Conservation (phyloP, 2,113 vertebrate species). For the Boulengeromyrus knoepffleri region DNA sequence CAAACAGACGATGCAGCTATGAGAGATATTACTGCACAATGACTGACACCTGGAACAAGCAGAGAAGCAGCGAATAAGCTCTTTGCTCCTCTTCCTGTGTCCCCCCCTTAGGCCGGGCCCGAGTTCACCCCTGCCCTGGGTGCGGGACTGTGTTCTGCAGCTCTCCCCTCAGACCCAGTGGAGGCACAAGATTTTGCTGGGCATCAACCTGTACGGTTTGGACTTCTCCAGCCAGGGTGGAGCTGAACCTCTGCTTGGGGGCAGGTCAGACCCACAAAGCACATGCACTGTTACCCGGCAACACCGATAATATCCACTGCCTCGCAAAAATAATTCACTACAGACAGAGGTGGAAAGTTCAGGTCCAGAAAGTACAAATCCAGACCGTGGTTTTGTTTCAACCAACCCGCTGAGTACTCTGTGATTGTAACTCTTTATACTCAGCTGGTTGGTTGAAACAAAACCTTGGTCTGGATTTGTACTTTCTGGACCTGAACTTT, state of each 20-base stretch:
- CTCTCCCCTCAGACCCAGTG: constrained; percentile 77
- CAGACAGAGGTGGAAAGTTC: too few species aligned
- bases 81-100: not conserved
- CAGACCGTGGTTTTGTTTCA: too few species aligned
- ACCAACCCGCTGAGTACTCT: too few species aligned
- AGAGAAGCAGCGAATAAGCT: not conserved
- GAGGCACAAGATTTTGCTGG: constrained; percentile 88
- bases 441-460: too few species aligned
- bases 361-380: too few species aligned
- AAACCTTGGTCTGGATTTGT: too few species aligned
- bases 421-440: too few species aligned
- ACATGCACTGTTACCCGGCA: not conserved
- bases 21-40: not conserved
- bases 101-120: constrained; percentile 71
- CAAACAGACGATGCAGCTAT: not conserved
- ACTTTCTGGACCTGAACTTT: too few species aligned
- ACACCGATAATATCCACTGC: not conserved
- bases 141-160: constrained; percentile 78
- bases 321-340: too few species aligned
- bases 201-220: constrained; percentile 87
- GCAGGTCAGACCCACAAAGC: constrained; percentile 54
- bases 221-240: constrained; percentile 72
- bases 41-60: not conserved
- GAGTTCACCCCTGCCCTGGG: constrained; percentile 81
- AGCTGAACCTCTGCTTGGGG: constrained; percentile 74